Base-by-base conservation (phyloP, 2,797 vertebrate genomes). In the Sternotherus odoratus region DNA sequence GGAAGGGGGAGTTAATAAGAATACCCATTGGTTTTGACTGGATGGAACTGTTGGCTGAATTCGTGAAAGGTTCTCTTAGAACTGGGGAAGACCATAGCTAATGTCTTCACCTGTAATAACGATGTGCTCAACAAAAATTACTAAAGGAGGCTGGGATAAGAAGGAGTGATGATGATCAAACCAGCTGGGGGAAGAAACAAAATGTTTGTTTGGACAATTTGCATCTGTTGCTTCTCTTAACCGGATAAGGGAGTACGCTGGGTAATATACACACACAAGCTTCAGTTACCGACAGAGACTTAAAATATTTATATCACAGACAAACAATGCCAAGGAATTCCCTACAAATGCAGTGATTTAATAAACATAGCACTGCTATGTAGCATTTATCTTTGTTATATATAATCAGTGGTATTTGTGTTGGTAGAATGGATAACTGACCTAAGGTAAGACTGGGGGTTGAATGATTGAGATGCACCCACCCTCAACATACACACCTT, bases 171-270 rank as follows among this genome's bases (percentile, higher is more conserved):
- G 93, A 96, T 89, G 79, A 54, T 93, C 89, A 85, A 56, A 92
- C 94, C 98, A 97, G 97, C 96, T 97, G 98, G 86, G 89, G 91
- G 87, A 87, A 96, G 97, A 97, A 97, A 97, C 97, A 96, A 89
- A 96, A 96, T 94, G 96, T 97, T 98, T 98, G 98, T 98, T 98
- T 98, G 96, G 98, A 98, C 95, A 97, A 95, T 97, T 97, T 94
- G 97, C 97, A 98, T 98, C 98, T 97, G 98, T 95, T 93, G 85
- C 95, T 96, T 91, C 97, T 95, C 96, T 97, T 93, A 96, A 97
- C 96, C 93, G 97, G 97, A 98, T 97, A 96, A 97, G 94, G 95
- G 96, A 92, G 97, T 97, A 94, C 94, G 85, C 96, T 91, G 77
- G 85, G 85, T 97, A 97, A 97, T 97, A 39, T 98, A 98, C 96